Conservation (phyloP, 2,797 vertebrate species). For the Pseudotriccus pelzelni region DNA sequence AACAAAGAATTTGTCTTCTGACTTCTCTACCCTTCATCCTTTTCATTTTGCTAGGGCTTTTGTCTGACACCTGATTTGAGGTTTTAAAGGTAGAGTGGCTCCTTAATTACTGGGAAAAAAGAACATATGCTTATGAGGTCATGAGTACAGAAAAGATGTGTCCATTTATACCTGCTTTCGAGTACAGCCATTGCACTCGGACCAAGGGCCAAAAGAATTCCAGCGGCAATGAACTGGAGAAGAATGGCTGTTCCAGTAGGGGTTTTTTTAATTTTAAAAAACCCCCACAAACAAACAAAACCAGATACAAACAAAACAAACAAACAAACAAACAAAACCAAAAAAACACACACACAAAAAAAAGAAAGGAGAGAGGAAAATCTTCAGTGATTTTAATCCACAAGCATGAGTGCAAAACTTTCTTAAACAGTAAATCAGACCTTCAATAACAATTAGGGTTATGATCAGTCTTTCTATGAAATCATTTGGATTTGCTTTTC, state of each 20-base stretch:
- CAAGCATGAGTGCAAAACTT: not conserved
- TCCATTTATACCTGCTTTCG: conserved; percentile 82
- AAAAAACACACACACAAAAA: not conserved
- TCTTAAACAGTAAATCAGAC: not conserved
- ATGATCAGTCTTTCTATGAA: not conserved
- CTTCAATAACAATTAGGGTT: not conserved
- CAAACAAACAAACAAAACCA: not conserved
- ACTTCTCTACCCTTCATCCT: not conserved
- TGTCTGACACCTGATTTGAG: not conserved
- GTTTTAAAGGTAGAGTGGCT: not conserved
- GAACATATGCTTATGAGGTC: not conserved
- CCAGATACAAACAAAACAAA: not conserved
- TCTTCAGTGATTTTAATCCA: not conserved
- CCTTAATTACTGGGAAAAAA: not conserved
- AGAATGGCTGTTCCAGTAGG: not conserved
- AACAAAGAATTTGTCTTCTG: not conserved
- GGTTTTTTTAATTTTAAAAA: not conserved
- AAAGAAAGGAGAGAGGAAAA: not conserved
- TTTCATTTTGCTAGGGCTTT: not conserved
- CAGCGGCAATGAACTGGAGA: conserved; percentile 83
- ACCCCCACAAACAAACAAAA: not conserved
- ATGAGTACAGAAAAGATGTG: not conserved
- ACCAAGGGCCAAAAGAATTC: conserved; percentile 86
- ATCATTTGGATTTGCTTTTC: not conserved
- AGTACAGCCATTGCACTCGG: conserved; percentile 88